Base-by-base conservation (phyloP, 2,113 vertebrate species). In the Solea solea region DNA sequence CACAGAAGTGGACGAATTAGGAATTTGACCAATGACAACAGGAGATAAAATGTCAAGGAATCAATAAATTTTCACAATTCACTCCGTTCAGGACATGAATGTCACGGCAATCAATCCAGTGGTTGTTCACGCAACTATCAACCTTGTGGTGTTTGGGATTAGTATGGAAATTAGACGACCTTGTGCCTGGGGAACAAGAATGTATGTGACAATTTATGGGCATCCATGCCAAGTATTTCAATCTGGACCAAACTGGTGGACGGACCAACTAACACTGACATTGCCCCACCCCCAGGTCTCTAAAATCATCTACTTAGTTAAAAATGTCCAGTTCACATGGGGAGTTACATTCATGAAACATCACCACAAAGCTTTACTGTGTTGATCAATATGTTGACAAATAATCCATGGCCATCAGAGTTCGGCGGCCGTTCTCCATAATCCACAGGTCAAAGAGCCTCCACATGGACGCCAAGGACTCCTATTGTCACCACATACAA, bases 321-420 rank as follows among this genome's bases (percentile, higher is more conserved):
- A 34, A 34, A 34, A 34, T 3, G 3, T 34, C 34, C 34, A 34
- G 34, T 34, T 34, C 34, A 34, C 3, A 34, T 49, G 52, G 55
- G 57, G 59, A 51, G 21, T 27, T 49, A 39, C 72, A 78, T 80
- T 77, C 72, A 86, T 69, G 65, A 54, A 65, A 63, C 52, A n/a
- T 34, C 5, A 12, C 56, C 62, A 62, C 28, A 14, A 14, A 67
- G 64, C 71, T 41, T 76, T 69, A 57, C 39, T n/a, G 52, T 62
- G 57, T 10, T 50, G 72, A 83, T 89, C 76, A 68, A 76, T 88
- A 77, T 70, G 65, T 72, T 62, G 59, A 76, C 72, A 85, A 81
- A 78, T 82, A 81, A 84, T 89, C 87, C 74, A 80, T 84, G 8
- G 34, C 60, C 71, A 55, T 60, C 44, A 41, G 34, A 27, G 55